Conservation (phyloP, 2,797 vertebrate species). For the Anas bahamensis region DNA sequence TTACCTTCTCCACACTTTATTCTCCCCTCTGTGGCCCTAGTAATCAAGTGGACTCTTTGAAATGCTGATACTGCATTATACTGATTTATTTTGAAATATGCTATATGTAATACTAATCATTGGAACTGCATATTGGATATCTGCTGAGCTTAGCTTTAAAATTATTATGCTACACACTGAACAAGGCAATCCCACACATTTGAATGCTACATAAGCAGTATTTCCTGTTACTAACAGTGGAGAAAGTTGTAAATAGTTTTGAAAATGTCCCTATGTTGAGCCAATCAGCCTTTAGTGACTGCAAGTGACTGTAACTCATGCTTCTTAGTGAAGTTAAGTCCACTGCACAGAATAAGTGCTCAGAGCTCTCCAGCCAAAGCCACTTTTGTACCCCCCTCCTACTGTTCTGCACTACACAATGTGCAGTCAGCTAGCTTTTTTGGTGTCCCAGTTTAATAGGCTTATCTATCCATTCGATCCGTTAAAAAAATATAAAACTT, state of each 20-base stretch:
- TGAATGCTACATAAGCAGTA: background rate
- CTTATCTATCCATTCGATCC: background rate
- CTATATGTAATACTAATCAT: background rate
- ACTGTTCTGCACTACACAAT: background rate
- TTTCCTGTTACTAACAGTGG: background rate
- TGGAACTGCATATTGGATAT: background rate
- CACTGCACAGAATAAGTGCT: background rate
- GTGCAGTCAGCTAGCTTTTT: background rate
- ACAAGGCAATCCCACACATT: background rate
- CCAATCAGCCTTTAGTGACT: background rate
- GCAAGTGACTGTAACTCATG: fast-evolving
- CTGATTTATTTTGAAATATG: background rate
- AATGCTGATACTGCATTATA: background rate
- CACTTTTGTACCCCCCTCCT: background rate
- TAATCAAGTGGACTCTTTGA: background rate
- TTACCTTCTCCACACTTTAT: background rate
- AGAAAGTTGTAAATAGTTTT: background rate
- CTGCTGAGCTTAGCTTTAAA: background rate
- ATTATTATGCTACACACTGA: background rate
- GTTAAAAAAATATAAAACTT: background rate
- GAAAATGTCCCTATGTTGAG: background rate
- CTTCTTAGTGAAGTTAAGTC: background rate
- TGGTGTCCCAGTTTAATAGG: background rate
- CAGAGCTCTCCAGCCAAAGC: background rate
- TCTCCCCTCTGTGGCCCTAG: background rate